Evolutionary conservation across 2,797 vertebrate species (phyloP).

Genomic region (Catharus ustulatus): DNA sequence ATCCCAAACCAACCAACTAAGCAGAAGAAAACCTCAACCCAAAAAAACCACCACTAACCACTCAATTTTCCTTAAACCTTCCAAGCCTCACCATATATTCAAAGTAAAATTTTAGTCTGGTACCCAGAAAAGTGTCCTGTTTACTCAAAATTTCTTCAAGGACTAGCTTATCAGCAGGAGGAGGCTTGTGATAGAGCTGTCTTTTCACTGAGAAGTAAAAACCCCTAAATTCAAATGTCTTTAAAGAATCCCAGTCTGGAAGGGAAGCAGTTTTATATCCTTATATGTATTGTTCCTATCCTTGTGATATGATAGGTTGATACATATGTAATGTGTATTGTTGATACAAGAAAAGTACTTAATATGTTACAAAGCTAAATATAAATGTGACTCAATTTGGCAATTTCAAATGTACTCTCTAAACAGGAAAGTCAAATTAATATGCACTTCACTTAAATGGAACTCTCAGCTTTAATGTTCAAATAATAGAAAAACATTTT

Average conservation of each 20-base stretch:
- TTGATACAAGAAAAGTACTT: background rate
- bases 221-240: background rate
- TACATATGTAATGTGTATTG: background rate
- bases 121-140: background rate
- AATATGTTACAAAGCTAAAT: background rate
- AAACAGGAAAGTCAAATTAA: background rate
- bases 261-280: background rate
- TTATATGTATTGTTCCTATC: background rate
- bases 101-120: background rate
- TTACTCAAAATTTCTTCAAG: background rate
- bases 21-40: background rate
- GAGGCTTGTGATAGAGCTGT: background rate
- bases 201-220: background rate
- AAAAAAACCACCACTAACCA: fast-evolving
- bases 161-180: background rate
- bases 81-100: background rate
- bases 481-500: background rate
- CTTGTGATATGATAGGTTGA: background rate
- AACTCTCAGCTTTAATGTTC: background rate
- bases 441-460: background rate
- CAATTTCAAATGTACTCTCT: background rate
- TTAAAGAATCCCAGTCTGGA: background rate
- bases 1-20: background rate
- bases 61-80: background rate
- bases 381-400: background rate